phyloP scores from a whole-genome alignment of 2,888 invertebrate species.

The Philereme transversata region DNA sequence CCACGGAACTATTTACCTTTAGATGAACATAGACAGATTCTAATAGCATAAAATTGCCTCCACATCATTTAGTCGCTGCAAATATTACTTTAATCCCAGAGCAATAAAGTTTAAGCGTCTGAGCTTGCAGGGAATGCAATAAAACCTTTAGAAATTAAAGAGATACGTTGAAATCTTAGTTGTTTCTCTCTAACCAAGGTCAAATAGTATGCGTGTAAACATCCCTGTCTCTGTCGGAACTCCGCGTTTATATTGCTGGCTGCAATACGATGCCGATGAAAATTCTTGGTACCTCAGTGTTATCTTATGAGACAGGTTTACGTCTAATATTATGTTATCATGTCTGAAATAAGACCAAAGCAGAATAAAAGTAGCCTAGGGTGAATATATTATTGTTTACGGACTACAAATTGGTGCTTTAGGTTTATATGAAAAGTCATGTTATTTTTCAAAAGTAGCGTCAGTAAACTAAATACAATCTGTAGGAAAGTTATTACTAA shows the following conservation, averaged over 20 bases:
- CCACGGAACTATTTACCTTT: constrained; percentile 76
- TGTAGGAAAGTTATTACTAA: no score
- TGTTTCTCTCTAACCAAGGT: constrained; percentile 78
- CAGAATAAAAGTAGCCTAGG: constrained; percentile 47
- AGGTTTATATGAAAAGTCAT: constrained; percentile 20
- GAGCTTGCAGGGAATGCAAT: constrained; percentile 82
- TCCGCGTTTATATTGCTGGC: constrained; percentile 77
- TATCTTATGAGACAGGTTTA: constrained; percentile 77
- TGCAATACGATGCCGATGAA: constrained; percentile 77
- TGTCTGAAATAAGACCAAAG: constrained; percentile 51
- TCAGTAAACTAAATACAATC: background rate
- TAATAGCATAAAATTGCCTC: constrained; percentile 81
- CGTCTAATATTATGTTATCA: constrained; percentile 76
- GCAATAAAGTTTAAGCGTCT: constrained; percentile 83
- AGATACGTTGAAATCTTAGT: constrained; percentile 64
- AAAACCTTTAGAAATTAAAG: constrained; percentile 80
- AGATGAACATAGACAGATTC: constrained; percentile 75
- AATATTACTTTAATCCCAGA: constrained; percentile 83
- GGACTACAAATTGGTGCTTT: constrained; percentile 45
- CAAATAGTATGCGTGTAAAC: constrained; percentile 54
- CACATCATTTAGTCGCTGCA: constrained; percentile 81
- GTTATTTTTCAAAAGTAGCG: constrained; percentile 6
- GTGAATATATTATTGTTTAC: constrained; percentile 53
- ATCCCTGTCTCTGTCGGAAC: constrained; percentile 71
- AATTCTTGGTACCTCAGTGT: constrained; percentile 80